Percentiles rank a stretch among this genome's conserved stretches.
Conservation (phyloP, 2,888 invertebrate genomes). For the Scaptomyza cyrtandrae region DNA sequence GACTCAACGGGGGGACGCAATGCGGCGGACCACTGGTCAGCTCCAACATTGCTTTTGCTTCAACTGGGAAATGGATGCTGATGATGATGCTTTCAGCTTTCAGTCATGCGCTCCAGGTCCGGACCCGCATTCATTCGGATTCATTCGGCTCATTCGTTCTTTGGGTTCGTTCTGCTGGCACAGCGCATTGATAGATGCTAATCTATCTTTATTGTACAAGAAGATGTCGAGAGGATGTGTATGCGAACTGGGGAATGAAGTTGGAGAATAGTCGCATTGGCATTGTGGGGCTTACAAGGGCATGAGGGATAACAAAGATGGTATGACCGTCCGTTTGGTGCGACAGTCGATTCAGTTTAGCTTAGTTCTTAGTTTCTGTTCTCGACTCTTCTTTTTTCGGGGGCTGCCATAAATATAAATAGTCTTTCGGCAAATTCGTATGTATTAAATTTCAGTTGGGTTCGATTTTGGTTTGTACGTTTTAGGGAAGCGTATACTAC, state of each 20-base stretch:
- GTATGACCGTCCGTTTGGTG: conserved; percentile 28
- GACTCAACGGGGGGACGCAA: conserved; percentile 54
- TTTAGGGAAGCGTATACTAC: conserved; percentile 32
- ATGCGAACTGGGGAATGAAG: conserved; percentile 48
- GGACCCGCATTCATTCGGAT: conserved; percentile 64
- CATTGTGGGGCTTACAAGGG: conserved; percentile 13
- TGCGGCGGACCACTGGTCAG: conserved; percentile 19
- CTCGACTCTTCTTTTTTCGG: conserved; percentile 42
- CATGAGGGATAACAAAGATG: conserved; percentile 41
- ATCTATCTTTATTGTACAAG: conserved; percentile 76
- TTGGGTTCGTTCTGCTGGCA: conserved; percentile 60
- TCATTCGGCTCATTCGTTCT: conserved; percentile 43
- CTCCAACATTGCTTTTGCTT: conserved; percentile 9
- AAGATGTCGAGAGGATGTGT: conserved; percentile 74
- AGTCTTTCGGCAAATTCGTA: conserved; percentile 48
- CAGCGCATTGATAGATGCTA: conserved; percentile 72
- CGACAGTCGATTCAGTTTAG: conserved; percentile 28
- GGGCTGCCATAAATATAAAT: conserved; percentile 69
- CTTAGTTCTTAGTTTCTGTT: conserved; percentile 26
- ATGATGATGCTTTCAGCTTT: conserved; percentile 58
- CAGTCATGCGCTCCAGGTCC: conserved; percentile 62
- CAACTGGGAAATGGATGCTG: conserved; percentile 4
- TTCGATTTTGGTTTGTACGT: conserved; percentile 58
- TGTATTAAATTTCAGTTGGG: conserved; percentile 69
- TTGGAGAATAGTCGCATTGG: conserved; percentile 22